phyloP scores from a whole-genome alignment of 2,888 invertebrate species.

The Philonicus albiceps region DNA sequence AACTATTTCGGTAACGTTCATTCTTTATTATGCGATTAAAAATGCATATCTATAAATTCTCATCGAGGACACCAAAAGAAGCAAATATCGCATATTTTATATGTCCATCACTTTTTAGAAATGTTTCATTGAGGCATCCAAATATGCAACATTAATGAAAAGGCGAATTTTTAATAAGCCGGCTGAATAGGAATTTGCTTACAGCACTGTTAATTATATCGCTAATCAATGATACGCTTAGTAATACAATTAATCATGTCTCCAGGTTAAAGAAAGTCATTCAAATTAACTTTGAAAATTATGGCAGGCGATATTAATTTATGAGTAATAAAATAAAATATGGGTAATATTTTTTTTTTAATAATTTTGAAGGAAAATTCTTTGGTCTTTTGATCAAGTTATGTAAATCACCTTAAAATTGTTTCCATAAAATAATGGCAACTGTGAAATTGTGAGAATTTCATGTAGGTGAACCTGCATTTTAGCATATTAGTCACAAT shows the following conservation, averaged over 20 bases:
- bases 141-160: neutral
- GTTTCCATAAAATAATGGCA: neutral
- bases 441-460: neutral
- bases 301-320: neutral
- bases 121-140: neutral
- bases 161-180: neutral
- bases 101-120: neutral
- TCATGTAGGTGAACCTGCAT: neutral
- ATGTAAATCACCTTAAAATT: neutral
- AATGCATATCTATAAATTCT: neutral
- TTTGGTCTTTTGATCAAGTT: neutral
- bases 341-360: neutral
- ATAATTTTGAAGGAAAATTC: neutral
- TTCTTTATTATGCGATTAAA: neutral
- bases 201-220: neutral
- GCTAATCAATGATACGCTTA: neutral
- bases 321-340: neutral
- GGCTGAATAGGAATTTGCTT: neutral
- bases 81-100: neutral
- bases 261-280: neutral
- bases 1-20: neutral
- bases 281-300: neutral
- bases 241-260: neutral
- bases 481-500: neutral
- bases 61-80: neutral